Conservation (phyloP, 2,888 invertebrate species). For the Torymus auratus region DNA sequence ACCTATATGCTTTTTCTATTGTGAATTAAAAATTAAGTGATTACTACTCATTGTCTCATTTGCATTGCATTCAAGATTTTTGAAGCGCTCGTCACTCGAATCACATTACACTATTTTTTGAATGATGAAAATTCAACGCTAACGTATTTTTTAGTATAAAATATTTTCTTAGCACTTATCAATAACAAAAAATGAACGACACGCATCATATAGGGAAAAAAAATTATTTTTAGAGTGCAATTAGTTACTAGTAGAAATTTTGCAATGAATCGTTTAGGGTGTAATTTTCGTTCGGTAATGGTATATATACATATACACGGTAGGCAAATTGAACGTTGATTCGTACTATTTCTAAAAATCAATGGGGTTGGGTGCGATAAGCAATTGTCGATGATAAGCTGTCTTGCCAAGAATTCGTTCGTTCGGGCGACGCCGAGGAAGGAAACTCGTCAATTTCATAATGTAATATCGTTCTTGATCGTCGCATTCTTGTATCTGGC, state of each 20-base stretch:
- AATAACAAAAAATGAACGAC: neutral
- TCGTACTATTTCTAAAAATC: neutral
- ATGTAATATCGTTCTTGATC: constrained; percentile 38
- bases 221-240: constrained; percentile 26
- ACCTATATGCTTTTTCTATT: neutral
- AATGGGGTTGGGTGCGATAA: neutral
- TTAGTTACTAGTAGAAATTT: constrained; percentile 34
- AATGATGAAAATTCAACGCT: constrained; percentile 7
- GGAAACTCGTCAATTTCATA: constrained; percentile 50
- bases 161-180: constrained; percentile 25
- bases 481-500: constrained; percentile 35
- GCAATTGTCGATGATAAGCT: neutral
- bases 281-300: constrained; percentile 7
- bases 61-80: constrained; percentile 6
- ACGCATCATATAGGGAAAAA: constrained; percentile 1
- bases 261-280: constrained; percentile 7
- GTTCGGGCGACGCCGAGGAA: constrained; percentile 22
- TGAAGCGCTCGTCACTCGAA: constrained; percentile 23
- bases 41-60: constrained; percentile 8
- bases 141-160: constrained; percentile 7
- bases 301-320: too few species aligned
- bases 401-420: constrained; percentile 22
- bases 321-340: neutral
- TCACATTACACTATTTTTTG: constrained; percentile 3
- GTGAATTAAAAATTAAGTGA: constrained; percentile 8